Percentiles rank a stretch among this genome's conserved stretches.
Evolutionary conservation across 2,797 vertebrate genomes (phyloP).

Genomic region (Pseudotriccus pelzelni): DNA sequence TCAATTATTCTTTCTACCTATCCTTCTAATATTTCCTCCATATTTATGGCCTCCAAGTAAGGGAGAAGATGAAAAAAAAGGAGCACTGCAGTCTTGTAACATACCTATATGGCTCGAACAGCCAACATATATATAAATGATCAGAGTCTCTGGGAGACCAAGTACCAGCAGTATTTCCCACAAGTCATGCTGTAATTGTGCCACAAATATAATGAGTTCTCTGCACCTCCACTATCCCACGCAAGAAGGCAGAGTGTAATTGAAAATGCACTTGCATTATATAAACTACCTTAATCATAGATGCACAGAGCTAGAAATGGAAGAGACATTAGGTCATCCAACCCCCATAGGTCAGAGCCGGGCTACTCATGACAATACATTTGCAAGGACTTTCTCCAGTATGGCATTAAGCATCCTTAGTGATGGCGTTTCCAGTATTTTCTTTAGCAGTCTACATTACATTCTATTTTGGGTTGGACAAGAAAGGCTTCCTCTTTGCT

Average conservation of each 20-base stretch:
- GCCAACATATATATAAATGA: neutral
- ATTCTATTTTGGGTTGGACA: slow-evolving; percentile 3
- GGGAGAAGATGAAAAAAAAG: neutral
- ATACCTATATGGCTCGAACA: neutral
- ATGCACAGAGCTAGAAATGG: slow-evolving; percentile 42
- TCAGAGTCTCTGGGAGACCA: neutral
- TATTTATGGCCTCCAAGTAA: slow-evolving; percentile 22
- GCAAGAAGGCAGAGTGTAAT: slow-evolving; percentile 49
- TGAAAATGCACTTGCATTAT: slow-evolving; percentile 50
- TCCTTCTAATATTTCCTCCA: neutral
- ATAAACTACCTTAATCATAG: slow-evolving; percentile 53
- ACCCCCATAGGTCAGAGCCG: neutral
- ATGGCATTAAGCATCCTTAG: neutral
- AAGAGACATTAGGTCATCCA: slow-evolving; percentile 54
- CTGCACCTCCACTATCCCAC: slow-evolving; percentile 35
- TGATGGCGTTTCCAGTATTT: slow-evolving; percentile 10
- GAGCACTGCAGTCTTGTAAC: neutral
- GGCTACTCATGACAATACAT: neutral
- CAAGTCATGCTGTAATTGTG: slow-evolving; percentile 38
- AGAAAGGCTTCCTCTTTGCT: slow-evolving; percentile 10
- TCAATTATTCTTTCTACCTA: slow-evolving; percentile 12
- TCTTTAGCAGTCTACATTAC: neutral
- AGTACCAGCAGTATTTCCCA: slow-evolving; percentile 42
- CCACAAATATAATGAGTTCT: slow-evolving; percentile 57
- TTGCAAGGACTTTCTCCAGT: neutral